A percentile compares a stretch with the other conserved stretches of the same genome.
Conservation (phyloP, 92 coral and sea anemone genomes). For the Bergia sp. region DNA sequence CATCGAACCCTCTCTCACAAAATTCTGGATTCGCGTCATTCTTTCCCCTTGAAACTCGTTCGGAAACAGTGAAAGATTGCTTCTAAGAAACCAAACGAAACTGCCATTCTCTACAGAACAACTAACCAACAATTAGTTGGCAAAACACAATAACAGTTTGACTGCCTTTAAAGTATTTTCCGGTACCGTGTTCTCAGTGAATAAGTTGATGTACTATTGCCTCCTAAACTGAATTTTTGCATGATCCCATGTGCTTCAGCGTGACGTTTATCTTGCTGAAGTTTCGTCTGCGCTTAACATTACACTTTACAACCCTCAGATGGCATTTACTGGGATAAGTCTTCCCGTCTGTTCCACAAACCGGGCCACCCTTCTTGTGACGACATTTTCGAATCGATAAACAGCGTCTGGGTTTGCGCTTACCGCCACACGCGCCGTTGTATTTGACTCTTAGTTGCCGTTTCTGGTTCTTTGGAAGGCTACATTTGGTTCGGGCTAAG, state of each 20-base stretch:
- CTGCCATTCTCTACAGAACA: no score
- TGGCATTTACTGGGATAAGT: conserved; percentile 88
- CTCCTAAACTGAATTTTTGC: conserved; percentile 14
- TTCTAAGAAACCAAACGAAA: background rate
- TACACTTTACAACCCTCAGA: conserved; percentile 81
- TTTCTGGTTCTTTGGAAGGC: conserved; percentile 64
- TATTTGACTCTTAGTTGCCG: conserved; percentile 61
- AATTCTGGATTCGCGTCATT: no score
- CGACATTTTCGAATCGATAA: conserved; percentile 69
- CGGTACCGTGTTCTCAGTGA: background rate
- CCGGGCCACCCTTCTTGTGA: conserved; percentile 62
- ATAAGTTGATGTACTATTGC: background rate
- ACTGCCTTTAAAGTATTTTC: no score
- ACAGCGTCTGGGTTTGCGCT: conserved; percentile 65
- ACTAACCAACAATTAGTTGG: background rate
- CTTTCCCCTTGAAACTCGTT: background rate
- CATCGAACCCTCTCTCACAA: no score
- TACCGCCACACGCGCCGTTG: conserved; percentile 64
- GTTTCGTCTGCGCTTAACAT: conserved; percentile 58
- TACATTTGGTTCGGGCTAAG: conserved; percentile 74
- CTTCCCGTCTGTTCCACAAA: conserved; percentile 93
- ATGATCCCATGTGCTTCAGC: conserved; percentile 63
- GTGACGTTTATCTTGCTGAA: conserved; percentile 23
- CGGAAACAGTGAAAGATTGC: background rate
- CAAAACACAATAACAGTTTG: background rate